These are phyloP conservation scores for Drosophila kambysellisi DNA, from an alignment of 2,888 invertebrate genomes.

Conservation along the genomic window DNA sequence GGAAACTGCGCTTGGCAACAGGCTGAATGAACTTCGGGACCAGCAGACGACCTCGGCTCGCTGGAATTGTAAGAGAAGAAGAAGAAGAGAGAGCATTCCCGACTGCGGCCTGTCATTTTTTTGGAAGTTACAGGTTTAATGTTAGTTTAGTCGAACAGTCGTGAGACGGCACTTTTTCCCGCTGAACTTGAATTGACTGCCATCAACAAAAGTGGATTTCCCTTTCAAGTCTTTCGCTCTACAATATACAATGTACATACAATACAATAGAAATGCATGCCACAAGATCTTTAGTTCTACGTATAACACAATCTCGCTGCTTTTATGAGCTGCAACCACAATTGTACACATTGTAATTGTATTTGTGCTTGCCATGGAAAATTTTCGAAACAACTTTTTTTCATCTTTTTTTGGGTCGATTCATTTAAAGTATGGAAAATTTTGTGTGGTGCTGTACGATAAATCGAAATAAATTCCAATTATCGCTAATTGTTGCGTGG, in stretches of 20 bases:
- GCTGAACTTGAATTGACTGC: constrained; percentile 39
- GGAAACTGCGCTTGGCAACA: constrained; percentile 34
- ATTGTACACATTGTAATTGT: constrained; percentile 13
- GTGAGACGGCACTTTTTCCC: constrained; percentile 9
- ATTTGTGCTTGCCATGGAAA: constrained; percentile 53
- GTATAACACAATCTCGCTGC: constrained; percentile 31
- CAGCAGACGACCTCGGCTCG: constrained; percentile 1
- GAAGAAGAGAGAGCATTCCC: constrained; percentile 1
- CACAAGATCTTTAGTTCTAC: constrained; percentile 25
- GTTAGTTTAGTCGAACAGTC: constrained; percentile 16
- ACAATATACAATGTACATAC: neutral
- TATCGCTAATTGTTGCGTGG: constrained; percentile 61
- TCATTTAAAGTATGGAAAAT: constrained; percentile 63
- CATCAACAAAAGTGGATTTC: constrained; percentile 40
- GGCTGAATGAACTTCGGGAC: constrained; percentile 10
- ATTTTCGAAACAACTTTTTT: constrained; percentile 51
- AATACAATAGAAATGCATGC: constrained; percentile 1
- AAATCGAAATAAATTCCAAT: constrained; percentile 60
- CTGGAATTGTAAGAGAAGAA: neutral
- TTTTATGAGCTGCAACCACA: constrained; percentile 19
- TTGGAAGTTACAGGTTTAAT: constrained; percentile 11
- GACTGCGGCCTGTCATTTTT: constrained; percentile 4
- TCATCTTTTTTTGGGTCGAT: constrained; percentile 36
- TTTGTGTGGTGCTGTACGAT: constrained; percentile 28
- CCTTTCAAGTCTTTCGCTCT: constrained; percentile 39